phyloP scores from a whole-genome alignment of 1,140 invertebrate species.

The Metaphire vulgaris region DNA sequence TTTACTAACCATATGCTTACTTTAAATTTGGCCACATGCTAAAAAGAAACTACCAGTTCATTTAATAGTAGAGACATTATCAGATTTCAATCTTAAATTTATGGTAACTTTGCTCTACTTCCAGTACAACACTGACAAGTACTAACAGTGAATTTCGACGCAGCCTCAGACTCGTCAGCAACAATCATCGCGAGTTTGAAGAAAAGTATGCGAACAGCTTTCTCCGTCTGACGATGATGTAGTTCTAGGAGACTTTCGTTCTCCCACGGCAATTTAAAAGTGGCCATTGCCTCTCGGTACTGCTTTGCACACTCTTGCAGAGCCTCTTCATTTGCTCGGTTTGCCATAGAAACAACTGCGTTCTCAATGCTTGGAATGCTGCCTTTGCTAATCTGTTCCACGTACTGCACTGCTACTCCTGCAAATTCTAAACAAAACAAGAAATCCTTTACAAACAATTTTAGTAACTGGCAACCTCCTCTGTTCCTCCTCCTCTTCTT shows the following conservation, averaged over 20 bases:
- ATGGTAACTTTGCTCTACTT: too few relatives aligned
- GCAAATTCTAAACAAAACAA: not conserved
- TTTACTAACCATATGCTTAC: too few relatives aligned
- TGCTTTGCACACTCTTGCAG: not conserved
- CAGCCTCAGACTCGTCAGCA: not conserved
- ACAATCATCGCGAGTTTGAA: not conserved
- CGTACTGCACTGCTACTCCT: not conserved
- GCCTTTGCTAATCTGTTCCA: not conserved
- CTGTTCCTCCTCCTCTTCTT: too few relatives aligned
- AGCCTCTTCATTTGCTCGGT: not conserved
- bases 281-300: not conserved
- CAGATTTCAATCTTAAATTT: too few relatives aligned
- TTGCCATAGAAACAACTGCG: not conserved
- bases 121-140: too few relatives aligned
- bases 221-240: not conserved
- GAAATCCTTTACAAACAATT: not conserved
- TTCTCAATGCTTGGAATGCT: not conserved
- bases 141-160: not conserved
- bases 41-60: too few relatives aligned
- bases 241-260: not conserved
- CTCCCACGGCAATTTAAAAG: not conserved
- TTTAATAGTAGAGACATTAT: too few relatives aligned
- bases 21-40: too few relatives aligned
- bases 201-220: not conserved
- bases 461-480: too few relatives aligned